A percentile compares a stretch with the other conserved stretches of the same genome.
Evolutionary conservation across 2,888 invertebrate species (phyloP).

Genomic region (Polietes domitor): DNA sequence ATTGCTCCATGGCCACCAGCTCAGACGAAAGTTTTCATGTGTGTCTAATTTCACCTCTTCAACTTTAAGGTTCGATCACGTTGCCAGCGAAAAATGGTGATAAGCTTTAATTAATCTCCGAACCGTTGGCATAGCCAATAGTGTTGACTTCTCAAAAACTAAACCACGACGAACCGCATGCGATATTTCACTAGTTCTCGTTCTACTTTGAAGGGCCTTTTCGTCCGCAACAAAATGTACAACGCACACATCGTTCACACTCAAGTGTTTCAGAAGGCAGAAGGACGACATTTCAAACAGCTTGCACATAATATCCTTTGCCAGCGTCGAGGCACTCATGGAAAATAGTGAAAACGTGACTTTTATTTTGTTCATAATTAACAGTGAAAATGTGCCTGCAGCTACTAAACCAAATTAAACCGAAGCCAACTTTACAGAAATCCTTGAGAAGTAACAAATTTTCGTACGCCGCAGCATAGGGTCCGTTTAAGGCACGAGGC

Average conservation of each 20-base stretch:
- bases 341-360: constrained; percentile 55
- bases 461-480: background rate
- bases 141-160: background rate
- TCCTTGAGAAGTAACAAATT: constrained; percentile 47
- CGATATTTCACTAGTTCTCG: constrained; percentile 18
- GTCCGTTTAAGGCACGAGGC: background rate
- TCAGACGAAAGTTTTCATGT: background rate
- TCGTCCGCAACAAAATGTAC: background rate
- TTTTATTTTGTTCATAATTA: constrained; percentile 61
- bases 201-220: constrained; percentile 45
- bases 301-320: constrained; percentile 20
- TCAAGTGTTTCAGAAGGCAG: too few relatives aligned
- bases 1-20: too few relatives aligned
- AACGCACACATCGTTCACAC: too few relatives aligned
- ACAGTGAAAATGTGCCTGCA: background rate
- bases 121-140: constrained; percentile 11
- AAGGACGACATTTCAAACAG: constrained; percentile 16
- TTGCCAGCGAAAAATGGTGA: background rate
- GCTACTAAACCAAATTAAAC: constrained; percentile 22
- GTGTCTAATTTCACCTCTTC: background rate
- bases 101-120: constrained; percentile 13
- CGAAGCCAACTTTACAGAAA: constrained; percentile 26
- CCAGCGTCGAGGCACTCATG: background rate
- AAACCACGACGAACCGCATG: background rate
- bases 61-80: constrained; percentile 20